These are phyloP conservation scores for Drosophila gunungcola DNA, from an alignment of 1,140 invertebrate genomes.

Conservation along the genomic window DNA sequence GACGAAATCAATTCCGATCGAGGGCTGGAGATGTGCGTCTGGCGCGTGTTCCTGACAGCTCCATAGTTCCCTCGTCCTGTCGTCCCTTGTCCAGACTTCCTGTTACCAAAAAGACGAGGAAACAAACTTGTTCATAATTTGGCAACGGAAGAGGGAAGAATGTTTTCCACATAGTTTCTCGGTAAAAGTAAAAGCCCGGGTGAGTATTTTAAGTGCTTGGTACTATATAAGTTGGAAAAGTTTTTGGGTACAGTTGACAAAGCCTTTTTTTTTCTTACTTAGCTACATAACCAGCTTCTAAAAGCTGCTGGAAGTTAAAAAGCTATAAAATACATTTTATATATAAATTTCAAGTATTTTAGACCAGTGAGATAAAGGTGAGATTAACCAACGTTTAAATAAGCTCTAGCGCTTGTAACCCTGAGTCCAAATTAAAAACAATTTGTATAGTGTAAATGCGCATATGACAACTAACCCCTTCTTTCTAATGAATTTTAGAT, in stretches of 20 bases:
- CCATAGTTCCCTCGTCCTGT: slow-evolving; percentile 35
- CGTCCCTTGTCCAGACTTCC: slow-evolving; percentile 18
- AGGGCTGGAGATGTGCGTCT: slow-evolving; percentile 41
- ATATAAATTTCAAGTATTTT: too few relatives aligned
- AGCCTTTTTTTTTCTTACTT: background rate
- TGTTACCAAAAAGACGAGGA: slow-evolving; percentile 28
- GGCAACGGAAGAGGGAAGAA: slow-evolving; percentile 6
- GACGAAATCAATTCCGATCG: slow-evolving; percentile 49
- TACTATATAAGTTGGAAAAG: slow-evolving; percentile 15
- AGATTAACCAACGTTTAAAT: background rate
- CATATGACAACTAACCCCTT: background rate
- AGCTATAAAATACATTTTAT: background rate
- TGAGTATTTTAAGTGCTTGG: slow-evolving; percentile 23
- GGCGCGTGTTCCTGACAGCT: slow-evolving; percentile 74
- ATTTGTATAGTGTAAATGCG: background rate
- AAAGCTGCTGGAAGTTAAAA: background rate
- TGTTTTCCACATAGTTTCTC: slow-evolving; percentile 13
- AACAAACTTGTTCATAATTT: slow-evolving; percentile 50
- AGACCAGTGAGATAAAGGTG: too few relatives aligned
- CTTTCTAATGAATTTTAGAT: background rate
- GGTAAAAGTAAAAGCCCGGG: background rate
- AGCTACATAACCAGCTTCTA: background rate
- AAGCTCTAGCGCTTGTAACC: background rate
- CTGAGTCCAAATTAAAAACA: background rate
- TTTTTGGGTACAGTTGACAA: slow-evolving; percentile 18